Conservation (phyloP, 2,797 vertebrate species). For the Cyprinodon diabolis region DNA sequence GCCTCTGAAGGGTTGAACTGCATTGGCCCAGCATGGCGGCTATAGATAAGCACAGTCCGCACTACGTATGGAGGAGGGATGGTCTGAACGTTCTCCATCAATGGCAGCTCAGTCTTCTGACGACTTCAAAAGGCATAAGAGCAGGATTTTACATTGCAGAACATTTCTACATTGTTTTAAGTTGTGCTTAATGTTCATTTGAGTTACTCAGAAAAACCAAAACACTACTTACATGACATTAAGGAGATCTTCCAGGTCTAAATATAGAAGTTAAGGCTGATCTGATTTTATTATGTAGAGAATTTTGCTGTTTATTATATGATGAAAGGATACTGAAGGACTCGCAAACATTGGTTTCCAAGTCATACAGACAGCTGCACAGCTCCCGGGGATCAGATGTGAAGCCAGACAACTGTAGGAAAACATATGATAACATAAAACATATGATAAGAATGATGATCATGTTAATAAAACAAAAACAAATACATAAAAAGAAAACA, state of each 20-base stretch:
- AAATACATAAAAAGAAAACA: background rate
- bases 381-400: slow-evolving; percentile 94
- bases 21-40: slow-evolving; percentile 86
- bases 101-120: slow-evolving; percentile 92
- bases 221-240: slow-evolving; percentile 89
- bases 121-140: slow-evolving; percentile 73
- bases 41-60: slow-evolving; percentile 90
- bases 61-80: slow-evolving; percentile 92
- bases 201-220: background rate
- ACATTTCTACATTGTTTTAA: background rate
- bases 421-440: background rate
- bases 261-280: slow-evolving; percentile 72
- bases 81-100: slow-evolving; percentile 91
- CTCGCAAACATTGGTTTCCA: slow-evolving; percentile 92
- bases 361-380: slow-evolving; percentile 95
- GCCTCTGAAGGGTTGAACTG: slow-evolving; percentile 87
- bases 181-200: background rate
- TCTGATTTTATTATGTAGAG: background rate
- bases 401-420: slow-evolving; percentile 89
- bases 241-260: slow-evolving; percentile 94
- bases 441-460: background rate
- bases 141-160: background rate
- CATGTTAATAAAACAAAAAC: background rate
- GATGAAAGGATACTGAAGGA: slow-evolving; percentile 91
- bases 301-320: background rate